Evolutionary conservation across 2,888 invertebrate species (phyloP), one percentile per base, ranked within the genome.

Genomic region (Eristalinus aeneus): DNA sequence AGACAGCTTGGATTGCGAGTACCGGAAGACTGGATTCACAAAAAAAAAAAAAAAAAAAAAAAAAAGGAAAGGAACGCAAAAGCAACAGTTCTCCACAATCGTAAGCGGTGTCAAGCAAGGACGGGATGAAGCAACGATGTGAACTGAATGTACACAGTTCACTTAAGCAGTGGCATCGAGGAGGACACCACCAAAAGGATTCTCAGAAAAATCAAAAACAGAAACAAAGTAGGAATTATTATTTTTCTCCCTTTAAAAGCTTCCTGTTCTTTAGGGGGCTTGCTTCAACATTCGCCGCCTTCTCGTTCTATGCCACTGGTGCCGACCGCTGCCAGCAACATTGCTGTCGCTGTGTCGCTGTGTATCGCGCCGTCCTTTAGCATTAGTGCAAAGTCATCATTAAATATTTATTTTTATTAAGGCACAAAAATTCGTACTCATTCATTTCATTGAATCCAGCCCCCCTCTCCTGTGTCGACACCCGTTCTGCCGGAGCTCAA

Each of bases 331-430:
- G 58, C 65, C 77, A 61, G 54, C 58, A 68, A 27, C 64, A 34
- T 69, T 72, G 68, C 27, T 65, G 56, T 54, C 16, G 56, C n/a
- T 58, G 9, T 32, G 60, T 61, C 31, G 67, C n/a, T n/a, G n/a
- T 74, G 34, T 27, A 56, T 75, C 72, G 67, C 65, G 60, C 82
- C 78, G 83, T 81, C 80, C 80, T 83, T 73, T 69, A 72, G 72
- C 77, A 72, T 86, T 88, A 87, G 82, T 83, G 85, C 82, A 88
- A 83, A 89, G 86, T 88, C 88, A 88, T 88, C 88, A 88, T 89
- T 82, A 89, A 89, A 89, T 89, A 89, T 88, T 89, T 88, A 89
- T 87, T 79, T 87, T 79, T 83, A 83, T 87, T 87, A 83, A 78
- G 77, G 72, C 78, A 68, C 64, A 56, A 77, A 81, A 86, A 77